phyloP scores from a whole-genome alignment of 23 tunicate species.

The Ascidia mentula region DNA sequence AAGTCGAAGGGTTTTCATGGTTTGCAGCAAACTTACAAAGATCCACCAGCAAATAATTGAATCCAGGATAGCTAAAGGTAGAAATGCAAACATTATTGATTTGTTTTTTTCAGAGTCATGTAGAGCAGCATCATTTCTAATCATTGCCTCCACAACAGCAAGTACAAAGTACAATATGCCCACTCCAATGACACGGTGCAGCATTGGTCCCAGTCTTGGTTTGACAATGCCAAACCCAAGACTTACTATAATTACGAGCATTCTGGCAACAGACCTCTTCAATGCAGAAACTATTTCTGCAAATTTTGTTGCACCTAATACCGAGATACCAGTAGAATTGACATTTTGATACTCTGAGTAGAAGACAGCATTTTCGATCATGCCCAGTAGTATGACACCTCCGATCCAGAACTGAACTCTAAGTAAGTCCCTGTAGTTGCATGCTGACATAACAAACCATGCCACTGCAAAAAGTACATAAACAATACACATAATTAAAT shows the following conservation, averaged over 20 bases:
- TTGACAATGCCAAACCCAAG: conserved; percentile 98
- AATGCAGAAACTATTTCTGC: conserved; percentile 87
- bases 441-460: conserved; percentile 88
- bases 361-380: conserved; percentile 96
- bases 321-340: conserved; percentile 64
- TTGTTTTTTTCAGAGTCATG: conserved; percentile 52
- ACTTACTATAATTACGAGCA: conserved; percentile 97
- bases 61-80: conserved; percentile 92
- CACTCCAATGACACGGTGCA: conserved; percentile 91
- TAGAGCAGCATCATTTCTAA: conserved; percentile 50
- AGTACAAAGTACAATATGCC: conserved; percentile 87
- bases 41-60: conserved; percentile 99
- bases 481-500: conserved; percentile 90
- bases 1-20: conserved; percentile 94
- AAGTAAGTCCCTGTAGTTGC: conserved; percentile 87
- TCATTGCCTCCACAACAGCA: conserved; percentile 83
- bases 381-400: conserved; percentile 93
- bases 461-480: conserved; percentile 71
- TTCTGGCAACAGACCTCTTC: conserved; percentile 82
- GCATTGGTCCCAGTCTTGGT: conserved; percentile 96
- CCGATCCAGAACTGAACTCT: conserved; percentile 99
- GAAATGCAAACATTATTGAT: conserved; percentile 30
- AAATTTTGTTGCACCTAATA: conserved; percentile 83
- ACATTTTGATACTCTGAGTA: conserved; percentile 83
- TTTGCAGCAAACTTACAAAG: conserved; percentile 86